Evolutionary conservation across 2,113 vertebrate genomes (phyloP).

Genomic region (Hippocampus mohnikei): DNA sequence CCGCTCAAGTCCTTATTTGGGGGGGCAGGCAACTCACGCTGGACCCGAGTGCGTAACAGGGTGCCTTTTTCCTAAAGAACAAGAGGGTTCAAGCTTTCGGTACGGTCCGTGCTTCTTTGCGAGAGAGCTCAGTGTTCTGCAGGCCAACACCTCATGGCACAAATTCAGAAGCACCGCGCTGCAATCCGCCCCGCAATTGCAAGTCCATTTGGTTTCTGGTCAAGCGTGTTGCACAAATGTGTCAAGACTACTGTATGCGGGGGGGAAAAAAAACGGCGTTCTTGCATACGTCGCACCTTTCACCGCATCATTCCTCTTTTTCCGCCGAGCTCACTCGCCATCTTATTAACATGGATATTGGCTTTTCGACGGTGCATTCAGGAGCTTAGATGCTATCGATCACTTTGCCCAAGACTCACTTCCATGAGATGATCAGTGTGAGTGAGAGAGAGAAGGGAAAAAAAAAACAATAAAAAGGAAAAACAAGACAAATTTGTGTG

Average conservation of each 20-base stretch:
- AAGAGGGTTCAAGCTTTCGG: no score
- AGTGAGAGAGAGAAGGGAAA: slow-evolving; percentile 2
- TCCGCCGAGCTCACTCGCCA: background rate
- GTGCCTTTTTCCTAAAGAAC: no score
- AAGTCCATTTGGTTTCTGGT: background rate
- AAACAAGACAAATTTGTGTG: slow-evolving; percentile 46
- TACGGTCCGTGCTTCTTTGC: no score
- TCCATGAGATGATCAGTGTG: slow-evolving; percentile 39
- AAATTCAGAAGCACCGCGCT: slow-evolving; percentile 1
- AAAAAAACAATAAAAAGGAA: background rate
- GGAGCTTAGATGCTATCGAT: slow-evolving; percentile 46
- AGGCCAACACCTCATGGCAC: background rate
- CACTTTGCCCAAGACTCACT: slow-evolving; percentile 33
- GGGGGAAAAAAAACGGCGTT: background rate
- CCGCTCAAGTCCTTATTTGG: no score
- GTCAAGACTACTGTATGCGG: background rate
- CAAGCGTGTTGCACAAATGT: background rate
- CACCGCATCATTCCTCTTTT: background rate
- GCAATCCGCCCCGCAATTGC: slow-evolving; percentile 2
- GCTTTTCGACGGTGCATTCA: slow-evolving; percentile 41
- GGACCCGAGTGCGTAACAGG: no score
- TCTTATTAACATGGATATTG: slow-evolving; percentile 26
- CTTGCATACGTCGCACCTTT: background rate
- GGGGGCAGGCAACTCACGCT: no score
- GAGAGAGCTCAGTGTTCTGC: no score